Base-by-base conservation (phyloP, 2,888 invertebrate species). In the Chaitophorus viminalis region DNA sequence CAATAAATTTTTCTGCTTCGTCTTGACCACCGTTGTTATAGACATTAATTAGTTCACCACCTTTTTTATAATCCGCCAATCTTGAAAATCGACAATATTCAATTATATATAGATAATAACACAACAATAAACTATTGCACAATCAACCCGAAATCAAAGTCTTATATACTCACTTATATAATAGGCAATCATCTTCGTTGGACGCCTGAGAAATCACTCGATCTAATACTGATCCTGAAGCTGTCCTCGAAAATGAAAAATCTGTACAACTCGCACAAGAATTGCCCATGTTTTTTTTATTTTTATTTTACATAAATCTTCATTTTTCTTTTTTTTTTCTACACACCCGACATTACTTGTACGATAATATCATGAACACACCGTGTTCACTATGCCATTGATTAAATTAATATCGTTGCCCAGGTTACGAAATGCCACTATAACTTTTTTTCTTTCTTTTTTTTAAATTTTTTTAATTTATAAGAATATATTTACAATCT, bases 51-150 rank as follows among this genome's bases (percentile, higher is more conserved):
- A 98, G 92, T 90, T 98, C 95, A 8, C 98, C 98, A 75, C 97
- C 96, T 92, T 97, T 95, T 91, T 97, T 97, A 91, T 97, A 97
- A 92, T 97, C 96, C 14, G 97, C 97, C 89, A 97, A 92, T 91
- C 95, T 87, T n/a, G 11, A 36, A n/a, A 65, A 36, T 36, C 31
- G 8, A 25, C 46, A 29, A 85, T 36, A 31, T 72, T 52, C 17
- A 74, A 82, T 60, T 36, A n/a, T 39, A 76, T 54, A 25, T 9
- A 46, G 5, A 46, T 3, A 36, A 36, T 36, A 36, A 36, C 36
- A 36, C 36, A 36, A n/a, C n/a, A n/a, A n/a, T n/a, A n/a, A n/a
- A n/a, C n/a, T 39, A 39, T 39, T 5, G 6, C 6, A 5, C 9
- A 46, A 46, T 9, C 46, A 1, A 46, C 46, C 9, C 46, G 46